These are phyloP conservation scores for Lophotis ruficrista DNA, from an alignment of 2,113 vertebrate genomes.

Conservation along the genomic window DNA sequence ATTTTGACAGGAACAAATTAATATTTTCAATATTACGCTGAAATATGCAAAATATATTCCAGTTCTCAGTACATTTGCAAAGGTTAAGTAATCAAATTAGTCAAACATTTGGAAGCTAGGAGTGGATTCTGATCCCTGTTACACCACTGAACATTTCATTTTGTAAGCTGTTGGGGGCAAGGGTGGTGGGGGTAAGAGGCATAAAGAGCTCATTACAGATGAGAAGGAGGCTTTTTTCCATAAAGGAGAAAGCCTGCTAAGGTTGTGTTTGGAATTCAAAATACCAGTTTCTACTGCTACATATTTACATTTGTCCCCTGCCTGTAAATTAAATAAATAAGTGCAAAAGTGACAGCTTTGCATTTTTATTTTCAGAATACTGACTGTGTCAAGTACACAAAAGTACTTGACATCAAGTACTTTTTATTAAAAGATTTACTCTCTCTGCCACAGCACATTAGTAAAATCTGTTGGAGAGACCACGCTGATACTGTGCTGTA, in stretches of 20 bases:
- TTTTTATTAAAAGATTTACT: background rate
- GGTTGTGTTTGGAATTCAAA: background rate
- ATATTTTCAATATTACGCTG: background rate
- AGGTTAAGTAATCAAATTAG: background rate
- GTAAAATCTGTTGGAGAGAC: background rate
- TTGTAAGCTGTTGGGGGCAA: background rate
- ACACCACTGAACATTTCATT: background rate
- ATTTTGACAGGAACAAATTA: background rate
- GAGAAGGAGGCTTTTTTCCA: background rate
- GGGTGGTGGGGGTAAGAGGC: accelerated
- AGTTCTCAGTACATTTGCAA: background rate
- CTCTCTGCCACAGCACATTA: background rate
- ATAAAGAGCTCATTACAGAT: background rate
- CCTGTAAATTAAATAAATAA: background rate
- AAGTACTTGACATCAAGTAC: background rate
- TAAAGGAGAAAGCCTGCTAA: background rate
- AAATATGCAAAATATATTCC: background rate
- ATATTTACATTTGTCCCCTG: background rate
- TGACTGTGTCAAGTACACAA: background rate
- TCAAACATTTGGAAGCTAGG: background rate
- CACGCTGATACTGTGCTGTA: background rate
- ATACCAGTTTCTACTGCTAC: background rate
- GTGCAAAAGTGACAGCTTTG: background rate
- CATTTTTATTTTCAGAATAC: background rate
- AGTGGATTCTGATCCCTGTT: background rate